These are phyloP conservation scores for Rotaria macrura DNA, from an alignment of 2,888 invertebrate genomes.

Conservation along the genomic window DNA sequence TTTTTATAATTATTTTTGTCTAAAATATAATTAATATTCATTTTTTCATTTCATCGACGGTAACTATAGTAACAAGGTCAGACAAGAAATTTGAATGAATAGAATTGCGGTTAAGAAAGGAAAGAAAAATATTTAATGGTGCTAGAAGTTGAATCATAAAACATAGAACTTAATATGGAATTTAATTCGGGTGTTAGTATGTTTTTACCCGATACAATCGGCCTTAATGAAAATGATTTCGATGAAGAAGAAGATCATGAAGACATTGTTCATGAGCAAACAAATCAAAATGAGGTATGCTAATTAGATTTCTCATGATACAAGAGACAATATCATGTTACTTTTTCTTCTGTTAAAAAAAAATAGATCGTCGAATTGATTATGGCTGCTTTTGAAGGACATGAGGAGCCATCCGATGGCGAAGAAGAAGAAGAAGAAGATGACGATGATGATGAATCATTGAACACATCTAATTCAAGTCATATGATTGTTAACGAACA, in stretches of 20 bases:
- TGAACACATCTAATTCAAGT: background rate
- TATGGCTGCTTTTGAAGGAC: constrained; percentile 15
- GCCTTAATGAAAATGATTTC: background rate
- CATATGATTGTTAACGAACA: background rate
- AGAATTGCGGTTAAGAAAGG: constrained; percentile 1
- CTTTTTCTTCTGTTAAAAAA: background rate
- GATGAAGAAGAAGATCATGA: constrained; percentile 20
- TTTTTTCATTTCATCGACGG: background rate
- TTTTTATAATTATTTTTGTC: background rate
- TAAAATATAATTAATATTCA: background rate
- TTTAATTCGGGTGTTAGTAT: constrained; percentile 9
- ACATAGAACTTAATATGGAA: background rate
- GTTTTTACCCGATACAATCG: background rate
- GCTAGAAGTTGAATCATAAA: background rate
- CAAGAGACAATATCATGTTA: too few species aligned
- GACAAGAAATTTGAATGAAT: background rate
- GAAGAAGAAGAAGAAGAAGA: background rate
- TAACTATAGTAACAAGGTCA: background rate
- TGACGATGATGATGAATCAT: background rate
- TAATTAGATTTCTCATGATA: background rate
- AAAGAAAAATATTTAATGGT: background rate
- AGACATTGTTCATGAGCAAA: background rate
- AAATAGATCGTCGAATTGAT: background rate
- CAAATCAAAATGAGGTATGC: constrained; percentile 14
- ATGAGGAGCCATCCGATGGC: background rate